Base-by-base conservation (phyloP, 2,113 vertebrate genomes). In the Falcunculus frontatus region DNA sequence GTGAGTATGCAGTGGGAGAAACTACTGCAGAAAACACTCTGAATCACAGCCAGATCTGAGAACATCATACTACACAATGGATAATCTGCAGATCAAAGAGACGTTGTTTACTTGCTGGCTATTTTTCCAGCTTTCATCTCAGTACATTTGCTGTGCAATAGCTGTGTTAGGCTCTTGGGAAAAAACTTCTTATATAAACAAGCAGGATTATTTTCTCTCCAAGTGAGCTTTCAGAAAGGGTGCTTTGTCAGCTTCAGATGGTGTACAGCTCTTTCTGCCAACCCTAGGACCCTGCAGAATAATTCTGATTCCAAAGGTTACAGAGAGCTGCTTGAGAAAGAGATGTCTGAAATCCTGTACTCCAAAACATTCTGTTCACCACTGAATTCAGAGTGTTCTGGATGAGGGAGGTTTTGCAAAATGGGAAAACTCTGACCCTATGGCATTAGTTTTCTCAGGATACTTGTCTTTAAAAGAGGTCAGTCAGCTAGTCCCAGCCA, bases 71-170 rank as follows among this genome's bases (percentile, higher is more conserved):
- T 92, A 90, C 39, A 84, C 86, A 89, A 95, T 6, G 11, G 88
- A 89, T 90, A 94, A 89, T 93, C 93, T 92, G 93, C 73, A 95
- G 93, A 96, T 96, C 95, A 97, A 96, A 97, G 96, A 90, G 60
- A 84, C 72, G 85, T 95, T 92, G 84, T 93, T 96, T 95, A 90
- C 95, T 95, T 82, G 73, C 92, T 93, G 92, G 93, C 90, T 95
- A 84, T 92, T 97, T 95, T 97, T 96, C 92, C 88, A 93, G 90
- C 88, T 94, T 96, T 96, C 90, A 96, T 95, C 90, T 95, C 83
- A 94, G 90, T 89, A 94, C 90, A 94, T 97, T 90, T 97, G 96
- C 95, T 94, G 82, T 87, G 91, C 87, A 95, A 96, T 87, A 85
- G 95, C 95, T 78, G 47, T 72, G 85, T 73, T 96, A 92, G 33